phyloP scores from a whole-genome alignment of 2,888 invertebrate species.

The Frankliniella intonsa region DNA sequence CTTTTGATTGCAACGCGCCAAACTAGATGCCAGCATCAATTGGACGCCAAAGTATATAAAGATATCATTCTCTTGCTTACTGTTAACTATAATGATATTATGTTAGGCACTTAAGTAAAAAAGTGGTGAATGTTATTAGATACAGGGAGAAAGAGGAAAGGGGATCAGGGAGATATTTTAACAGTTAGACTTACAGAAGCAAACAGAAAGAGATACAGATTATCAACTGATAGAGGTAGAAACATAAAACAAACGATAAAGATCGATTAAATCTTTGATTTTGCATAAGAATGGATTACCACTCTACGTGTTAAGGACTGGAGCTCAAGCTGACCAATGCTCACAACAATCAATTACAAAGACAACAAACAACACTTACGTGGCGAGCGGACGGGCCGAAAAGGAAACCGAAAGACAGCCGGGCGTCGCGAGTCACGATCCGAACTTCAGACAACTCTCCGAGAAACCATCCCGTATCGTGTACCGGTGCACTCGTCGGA shows the following conservation, averaged over 20 bases:
- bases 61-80: background rate
- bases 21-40: conserved; percentile 25
- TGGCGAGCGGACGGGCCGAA: background rate
- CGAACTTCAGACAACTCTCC: background rate
- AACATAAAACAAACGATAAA: background rate
- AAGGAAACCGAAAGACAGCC: background rate
- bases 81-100: background rate
- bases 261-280: background rate
- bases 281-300: background rate
- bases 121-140: background rate
- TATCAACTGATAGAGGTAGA: background rate
- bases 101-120: conserved; percentile 11
- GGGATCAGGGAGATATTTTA: conserved; percentile 12
- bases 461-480: background rate
- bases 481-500: background rate
- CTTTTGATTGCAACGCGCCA: conserved; percentile 12
- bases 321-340: conserved; percentile 3
- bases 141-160: conserved; percentile 19
- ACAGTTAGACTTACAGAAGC: background rate
- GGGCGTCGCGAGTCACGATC: conserved; percentile 5
- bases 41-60: background rate
- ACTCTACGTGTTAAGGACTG: background rate
- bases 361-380: conserved; percentile 8
- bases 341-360: conserved; percentile 14
- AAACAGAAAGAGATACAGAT: background rate